Evolutionary conservation across 2,888 invertebrate species (phyloP).

Genomic region (Tortrix viridana): DNA sequence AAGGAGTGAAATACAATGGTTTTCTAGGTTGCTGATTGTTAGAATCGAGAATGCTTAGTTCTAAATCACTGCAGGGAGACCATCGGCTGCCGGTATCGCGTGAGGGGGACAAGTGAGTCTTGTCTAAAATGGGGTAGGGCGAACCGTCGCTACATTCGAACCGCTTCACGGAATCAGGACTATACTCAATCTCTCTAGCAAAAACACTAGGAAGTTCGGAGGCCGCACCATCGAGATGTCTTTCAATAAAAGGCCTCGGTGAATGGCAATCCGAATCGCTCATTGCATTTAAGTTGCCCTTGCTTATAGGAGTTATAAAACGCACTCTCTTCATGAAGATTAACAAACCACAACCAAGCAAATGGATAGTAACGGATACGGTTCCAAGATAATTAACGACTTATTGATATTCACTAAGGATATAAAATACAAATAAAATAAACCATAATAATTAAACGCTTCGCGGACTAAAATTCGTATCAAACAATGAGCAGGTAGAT

Average conservation of each 20-base stretch:
- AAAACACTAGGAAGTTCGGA: constrained; percentile 49
- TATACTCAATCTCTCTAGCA: constrained; percentile 55
- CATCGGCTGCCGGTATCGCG: constrained; percentile 47
- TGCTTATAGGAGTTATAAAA: constrained; percentile 61
- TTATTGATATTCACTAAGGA: background rate
- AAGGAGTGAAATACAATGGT: constrained; percentile 42
- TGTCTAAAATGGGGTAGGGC: constrained; percentile 65
- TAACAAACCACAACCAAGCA: constrained; percentile 4
- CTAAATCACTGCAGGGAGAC: constrained; percentile 68
- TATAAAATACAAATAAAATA: constrained; percentile 5
- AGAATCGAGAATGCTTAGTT: constrained; percentile 71
- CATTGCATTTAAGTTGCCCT: constrained; percentile 51
- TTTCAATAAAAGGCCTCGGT: constrained; percentile 68
- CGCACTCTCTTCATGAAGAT: constrained; percentile 75
- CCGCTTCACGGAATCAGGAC: constrained; percentile 63
- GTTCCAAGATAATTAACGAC: background rate
- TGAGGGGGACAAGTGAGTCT: constrained; percentile 51
- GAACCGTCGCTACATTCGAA: constrained; percentile 67
- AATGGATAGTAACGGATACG: constrained; percentile 4
- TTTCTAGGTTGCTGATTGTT: constrained; percentile 51
- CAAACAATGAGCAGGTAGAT: too few species aligned
- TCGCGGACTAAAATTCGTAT: constrained; percentile 4
- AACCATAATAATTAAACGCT: constrained; percentile 19
- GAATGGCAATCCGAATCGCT: constrained; percentile 72
- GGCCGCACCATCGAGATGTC: constrained; percentile 47